phyloP scores from a whole-genome alignment of 2,888 invertebrate genomes.

The Conchocele bisecta region DNA sequence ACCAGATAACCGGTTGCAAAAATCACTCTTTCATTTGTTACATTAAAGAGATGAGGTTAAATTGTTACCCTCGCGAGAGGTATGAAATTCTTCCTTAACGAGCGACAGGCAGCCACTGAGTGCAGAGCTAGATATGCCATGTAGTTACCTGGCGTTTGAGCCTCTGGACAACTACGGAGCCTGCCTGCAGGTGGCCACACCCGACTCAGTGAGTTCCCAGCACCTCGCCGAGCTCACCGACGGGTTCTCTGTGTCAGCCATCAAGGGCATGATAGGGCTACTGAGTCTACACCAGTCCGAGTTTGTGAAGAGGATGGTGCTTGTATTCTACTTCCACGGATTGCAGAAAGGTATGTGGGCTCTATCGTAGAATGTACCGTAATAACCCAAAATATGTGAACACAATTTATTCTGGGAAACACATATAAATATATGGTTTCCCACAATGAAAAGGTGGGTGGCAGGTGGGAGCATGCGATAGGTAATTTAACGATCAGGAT shows the following conservation, averaged over 20 bases:
- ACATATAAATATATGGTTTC: too few relatives aligned
- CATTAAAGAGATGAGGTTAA: too few relatives aligned
- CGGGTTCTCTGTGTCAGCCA: constrained; percentile 72
- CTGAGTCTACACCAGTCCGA: constrained; percentile 72
- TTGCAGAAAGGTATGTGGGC: constrained; percentile 17
- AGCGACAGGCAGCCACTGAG: constrained; percentile 51
- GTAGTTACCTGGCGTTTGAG: constrained; percentile 67
- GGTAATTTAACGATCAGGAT: too few relatives aligned
- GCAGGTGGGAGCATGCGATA: too few relatives aligned
- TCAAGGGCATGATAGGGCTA: constrained; percentile 74
- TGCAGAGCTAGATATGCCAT: constrained; percentile 53
- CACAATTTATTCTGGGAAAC: too few relatives aligned
- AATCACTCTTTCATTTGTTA: too few relatives aligned
- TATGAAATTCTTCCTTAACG: background rate
- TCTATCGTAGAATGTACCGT: too few relatives aligned
- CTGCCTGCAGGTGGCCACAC: constrained; percentile 60
- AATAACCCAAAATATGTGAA: too few relatives aligned
- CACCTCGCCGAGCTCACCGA: constrained; percentile 68
- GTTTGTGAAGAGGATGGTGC: constrained; percentile 64
- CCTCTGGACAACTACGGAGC: constrained; percentile 75
- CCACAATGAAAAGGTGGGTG: too few relatives aligned
- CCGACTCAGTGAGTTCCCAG: constrained; percentile 37
- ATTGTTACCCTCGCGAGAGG: too few relatives aligned
- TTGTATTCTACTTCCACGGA: constrained; percentile 49
- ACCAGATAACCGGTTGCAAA: too few relatives aligned